Evolutionary conservation across 37 sponge, comb jelly and placozoan species (phyloP), one percentile per base, ranked within the genome.

Genomic region (Agelas oroides): DNA sequence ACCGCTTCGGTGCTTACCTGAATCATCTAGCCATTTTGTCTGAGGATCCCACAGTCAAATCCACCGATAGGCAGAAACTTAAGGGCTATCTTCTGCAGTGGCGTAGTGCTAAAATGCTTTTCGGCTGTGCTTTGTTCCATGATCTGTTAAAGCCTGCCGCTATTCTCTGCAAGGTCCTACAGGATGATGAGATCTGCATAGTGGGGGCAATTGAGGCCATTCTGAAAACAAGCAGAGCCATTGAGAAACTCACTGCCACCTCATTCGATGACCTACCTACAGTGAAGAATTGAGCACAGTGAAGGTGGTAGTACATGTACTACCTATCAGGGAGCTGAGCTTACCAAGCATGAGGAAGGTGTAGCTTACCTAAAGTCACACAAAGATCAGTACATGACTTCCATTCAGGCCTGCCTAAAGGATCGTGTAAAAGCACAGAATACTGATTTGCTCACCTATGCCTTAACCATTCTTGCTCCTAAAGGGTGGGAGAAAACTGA

Each of bases 1-100:
- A 84, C 35, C 46, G 72, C 56, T 84, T 64, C 70, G 90, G 90
- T 34, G 91, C 81, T 28, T 90, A 90, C 66, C 24, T 90, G 12
- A 59, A 18, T 80, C 91, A 90, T 70, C 28, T 90, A 34, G 62
- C 35, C 21, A 41, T 69, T 6, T 64, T 90, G 32, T 68, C 62
- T 37, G 81, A 90, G n/a, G 86, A 90, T 35, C 35, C 82, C 24
- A 34, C 58, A 11, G 64, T 76, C n/a, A 77, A 77, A 68, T 32
- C 84, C 21, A 62, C 32, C 59, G 92, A 92, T 71, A 88, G 65
- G 36, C 82, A 66, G 46, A 81, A 41, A 8, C 62, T 61, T 5
- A 87, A 80, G 65, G 88, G 81, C 37, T 87, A 87, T 70, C 24
- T 71, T 14, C 55, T 65, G 69, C 74, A 82, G 38, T 86, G 86